Evolutionary conservation across 2,888 invertebrate genomes (phyloP).

Genomic region (Eupithecia inturbata): DNA sequence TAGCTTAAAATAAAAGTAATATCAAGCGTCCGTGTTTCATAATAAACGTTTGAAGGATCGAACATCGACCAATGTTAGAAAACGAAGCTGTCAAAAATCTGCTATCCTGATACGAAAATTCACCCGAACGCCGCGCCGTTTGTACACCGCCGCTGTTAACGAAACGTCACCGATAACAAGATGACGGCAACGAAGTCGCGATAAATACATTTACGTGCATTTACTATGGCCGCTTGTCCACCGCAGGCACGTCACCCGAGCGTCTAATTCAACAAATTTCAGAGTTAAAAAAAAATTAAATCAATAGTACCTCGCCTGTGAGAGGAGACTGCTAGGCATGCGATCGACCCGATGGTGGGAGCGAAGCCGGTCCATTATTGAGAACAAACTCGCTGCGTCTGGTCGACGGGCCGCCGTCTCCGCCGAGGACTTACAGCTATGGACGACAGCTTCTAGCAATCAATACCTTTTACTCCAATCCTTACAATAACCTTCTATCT

Average conservation of each 20-base stretch:
- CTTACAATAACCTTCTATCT: neutral
- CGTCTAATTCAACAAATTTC: neutral
- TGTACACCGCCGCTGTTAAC: too few relatives aligned
- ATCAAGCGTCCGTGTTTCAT: too few relatives aligned
- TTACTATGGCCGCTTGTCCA: too few relatives aligned
- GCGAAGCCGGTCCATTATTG: constrained; percentile 32
- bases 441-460: neutral
- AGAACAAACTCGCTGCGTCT: constrained; percentile 32
- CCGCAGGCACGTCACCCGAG: too few relatives aligned
- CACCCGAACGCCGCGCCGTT: too few relatives aligned
- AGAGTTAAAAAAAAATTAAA: neutral
- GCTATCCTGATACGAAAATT: neutral
- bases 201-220: too few relatives aligned
- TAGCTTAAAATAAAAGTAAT: too few relatives aligned
- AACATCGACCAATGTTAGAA: too few relatives aligned
- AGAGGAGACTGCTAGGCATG: constrained; percentile 16
- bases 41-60: too few relatives aligned
- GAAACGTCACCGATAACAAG: too few relatives aligned
- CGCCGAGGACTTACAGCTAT: neutral
- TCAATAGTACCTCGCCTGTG: neutral
- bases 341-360: constrained; percentile 24
- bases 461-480: neutral
- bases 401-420: constrained; percentile 15
- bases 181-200: too few relatives aligned
- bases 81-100: neutral